These are phyloP conservation scores for Scaptomyza parva DNA, from an alignment of 2,888 invertebrate genomes.

Conservation along the genomic window DNA sequence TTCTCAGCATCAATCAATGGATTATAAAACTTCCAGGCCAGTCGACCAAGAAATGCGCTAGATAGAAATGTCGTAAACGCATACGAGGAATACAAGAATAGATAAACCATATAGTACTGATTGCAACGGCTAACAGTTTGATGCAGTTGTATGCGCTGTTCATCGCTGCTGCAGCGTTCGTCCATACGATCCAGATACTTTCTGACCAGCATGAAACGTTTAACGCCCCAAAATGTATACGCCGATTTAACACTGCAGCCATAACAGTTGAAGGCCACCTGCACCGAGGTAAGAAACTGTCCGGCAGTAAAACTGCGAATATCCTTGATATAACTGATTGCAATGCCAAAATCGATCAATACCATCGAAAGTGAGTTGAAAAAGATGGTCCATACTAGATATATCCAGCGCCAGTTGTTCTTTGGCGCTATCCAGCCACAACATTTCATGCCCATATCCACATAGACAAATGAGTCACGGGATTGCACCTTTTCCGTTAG, in stretches of 20 bases:
- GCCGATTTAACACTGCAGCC: conserved; percentile 44
- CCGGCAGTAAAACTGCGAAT: conserved; percentile 50
- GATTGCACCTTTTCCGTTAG: conserved; percentile 26
- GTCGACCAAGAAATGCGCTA: conserved; percentile 19
- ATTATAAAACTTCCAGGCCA: conserved; percentile 53
- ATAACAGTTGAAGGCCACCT: conserved; percentile 39
- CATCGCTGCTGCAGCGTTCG: conserved; percentile 20
- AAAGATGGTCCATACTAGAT: conserved; percentile 27
- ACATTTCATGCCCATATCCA: conserved; percentile 48
- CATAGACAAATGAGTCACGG: conserved; percentile 54
- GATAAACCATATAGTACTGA: conserved; percentile 22
- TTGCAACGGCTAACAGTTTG: conserved; percentile 35
- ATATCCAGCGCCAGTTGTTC: conserved; percentile 3
- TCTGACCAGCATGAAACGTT: conserved; percentile 41
- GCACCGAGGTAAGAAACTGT: conserved; percentile 66
- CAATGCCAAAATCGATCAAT: conserved; percentile 33
- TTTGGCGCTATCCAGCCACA: conserved; percentile 46
- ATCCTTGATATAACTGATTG: conserved; percentile 35
- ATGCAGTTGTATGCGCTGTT: conserved; percentile 33
- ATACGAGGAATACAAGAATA: conserved; percentile 31
- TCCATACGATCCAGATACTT: conserved; percentile 45
- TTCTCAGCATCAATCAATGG: conserved; percentile 41
- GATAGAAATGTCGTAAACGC: conserved; percentile 25
- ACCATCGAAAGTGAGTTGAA: conserved; percentile 12
- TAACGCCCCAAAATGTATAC: conserved; percentile 29